Evolutionary conservation across 2,888 invertebrate species (phyloP).

Genomic region (Halictus quadricinctus): DNA sequence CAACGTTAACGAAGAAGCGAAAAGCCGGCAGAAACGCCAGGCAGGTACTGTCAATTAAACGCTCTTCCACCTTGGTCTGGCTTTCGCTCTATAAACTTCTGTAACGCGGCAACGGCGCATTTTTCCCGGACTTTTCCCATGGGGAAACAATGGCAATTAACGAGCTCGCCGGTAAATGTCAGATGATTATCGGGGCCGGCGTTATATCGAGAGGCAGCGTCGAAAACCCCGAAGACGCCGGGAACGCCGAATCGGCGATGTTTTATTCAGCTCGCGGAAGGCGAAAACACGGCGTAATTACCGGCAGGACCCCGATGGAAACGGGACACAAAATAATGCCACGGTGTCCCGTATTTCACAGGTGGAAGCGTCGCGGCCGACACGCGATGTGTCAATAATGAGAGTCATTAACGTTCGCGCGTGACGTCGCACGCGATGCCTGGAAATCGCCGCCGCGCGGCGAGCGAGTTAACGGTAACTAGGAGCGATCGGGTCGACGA

Average conservation of each 20-base stretch:
- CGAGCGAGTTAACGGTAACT: slow-evolving; percentile 25
- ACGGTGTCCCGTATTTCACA: slow-evolving; percentile 27
- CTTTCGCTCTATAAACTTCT: not conserved
- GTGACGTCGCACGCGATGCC: slow-evolving; percentile 50
- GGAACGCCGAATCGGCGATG: slow-evolving; percentile 6
- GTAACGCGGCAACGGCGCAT: not conserved
- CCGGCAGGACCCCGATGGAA: slow-evolving; percentile 21
- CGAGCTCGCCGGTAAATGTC: slow-evolving; percentile 21
- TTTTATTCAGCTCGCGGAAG: slow-evolving; percentile 43
- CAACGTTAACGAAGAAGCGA: not conserved
- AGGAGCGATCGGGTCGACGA: slow-evolving; percentile 17
- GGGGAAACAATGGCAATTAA: slow-evolving; percentile 23
- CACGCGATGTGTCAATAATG: slow-evolving; percentile 63
- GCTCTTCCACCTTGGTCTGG: not conserved
- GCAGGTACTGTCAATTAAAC: not conserved
- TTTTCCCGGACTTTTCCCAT: not conserved
- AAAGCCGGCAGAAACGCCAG: not conserved
- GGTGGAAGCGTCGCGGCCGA: slow-evolving; percentile 30
- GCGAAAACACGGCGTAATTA: slow-evolving; percentile 39
- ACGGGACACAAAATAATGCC: slow-evolving; percentile 19
- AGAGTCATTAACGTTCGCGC: slow-evolving; percentile 57
- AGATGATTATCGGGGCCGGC: slow-evolving; percentile 26
- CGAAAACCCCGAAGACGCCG: not conserved
- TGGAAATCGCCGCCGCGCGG: slow-evolving; percentile 30
- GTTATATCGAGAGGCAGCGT: not conserved